phyloP scores from a whole-genome alignment of 2,113 vertebrate genomes.

The Apteryx mantelli region DNA sequence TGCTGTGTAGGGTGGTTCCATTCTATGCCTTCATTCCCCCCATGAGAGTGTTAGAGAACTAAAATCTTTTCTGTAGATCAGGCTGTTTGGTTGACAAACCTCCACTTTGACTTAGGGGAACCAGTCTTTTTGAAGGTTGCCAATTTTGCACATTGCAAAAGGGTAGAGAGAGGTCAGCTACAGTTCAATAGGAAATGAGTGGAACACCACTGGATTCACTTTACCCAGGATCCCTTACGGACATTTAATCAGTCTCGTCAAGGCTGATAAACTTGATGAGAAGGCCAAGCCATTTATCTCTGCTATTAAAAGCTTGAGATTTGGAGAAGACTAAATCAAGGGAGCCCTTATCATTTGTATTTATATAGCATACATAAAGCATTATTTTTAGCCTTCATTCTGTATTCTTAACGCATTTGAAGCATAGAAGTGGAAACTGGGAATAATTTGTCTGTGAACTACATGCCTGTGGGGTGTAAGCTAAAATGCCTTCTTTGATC shows the following conservation, averaged over 20 bases:
- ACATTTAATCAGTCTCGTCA: slow-evolving; percentile 23
- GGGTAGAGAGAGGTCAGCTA: neutral
- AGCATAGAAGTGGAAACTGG: slow-evolving; percentile 46
- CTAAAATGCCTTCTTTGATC: slow-evolving; percentile 58
- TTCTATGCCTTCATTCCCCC: neutral
- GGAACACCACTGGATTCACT: neutral
- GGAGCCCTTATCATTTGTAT: neutral
- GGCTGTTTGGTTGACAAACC: neutral
- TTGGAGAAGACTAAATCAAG: slow-evolving; percentile 24
- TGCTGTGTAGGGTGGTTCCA: neutral
- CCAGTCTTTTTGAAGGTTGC: neutral
- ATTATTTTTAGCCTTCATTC: slow-evolving; percentile 41
- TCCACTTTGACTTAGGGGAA: neutral
- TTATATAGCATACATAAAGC: neutral
- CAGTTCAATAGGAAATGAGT: slow-evolving; percentile 27
- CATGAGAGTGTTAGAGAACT: neutral
- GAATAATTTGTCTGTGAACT: slow-evolving; percentile 62
- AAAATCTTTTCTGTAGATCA: neutral
- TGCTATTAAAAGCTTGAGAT: neutral
- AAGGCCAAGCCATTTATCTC: slow-evolving; percentile 34
- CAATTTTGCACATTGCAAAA: neutral
- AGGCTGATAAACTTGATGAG: slow-evolving; percentile 37
- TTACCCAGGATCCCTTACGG: neutral
- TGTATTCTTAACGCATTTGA: slow-evolving; percentile 36
- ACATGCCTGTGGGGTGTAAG: slow-evolving; percentile 44